Percentiles rank a stretch among this genome's conserved stretches.
Conservation (phyloP, 92 coral and sea anemone species). For the Ricordea florida region DNA sequence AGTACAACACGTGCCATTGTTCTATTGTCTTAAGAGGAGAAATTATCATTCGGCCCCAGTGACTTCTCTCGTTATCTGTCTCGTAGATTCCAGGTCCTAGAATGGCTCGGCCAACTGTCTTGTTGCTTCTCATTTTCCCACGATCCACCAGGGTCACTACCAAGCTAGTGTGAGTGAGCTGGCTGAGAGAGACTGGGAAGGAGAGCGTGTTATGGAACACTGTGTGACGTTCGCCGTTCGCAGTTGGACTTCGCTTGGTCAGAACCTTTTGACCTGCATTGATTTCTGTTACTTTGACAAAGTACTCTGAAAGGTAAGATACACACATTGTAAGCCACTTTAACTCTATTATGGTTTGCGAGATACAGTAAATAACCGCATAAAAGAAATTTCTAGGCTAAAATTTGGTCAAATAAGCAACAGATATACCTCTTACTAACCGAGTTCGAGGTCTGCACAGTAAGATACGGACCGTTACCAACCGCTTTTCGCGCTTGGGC, state of each 20-base stretch:
- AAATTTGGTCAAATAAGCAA: too few relatives aligned
- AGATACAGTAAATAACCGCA: too few relatives aligned
- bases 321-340: background rate
- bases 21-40: slow-evolving; percentile 35
- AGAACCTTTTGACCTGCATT: slow-evolving; percentile 49
- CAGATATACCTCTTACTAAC: too few relatives aligned
- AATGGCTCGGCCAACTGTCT: slow-evolving; percentile 67
- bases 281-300: slow-evolving; percentile 68
- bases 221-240: slow-evolving; percentile 58
- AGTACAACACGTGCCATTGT: slow-evolving; percentile 67
- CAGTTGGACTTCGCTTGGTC: slow-evolving; percentile 58
- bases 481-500: too few relatives aligned
- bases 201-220: slow-evolving; percentile 46
- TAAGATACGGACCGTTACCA: too few relatives aligned
- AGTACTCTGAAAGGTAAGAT: slow-evolving; percentile 49
- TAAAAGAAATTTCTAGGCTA: too few relatives aligned
- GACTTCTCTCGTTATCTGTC: slow-evolving; percentile 63
- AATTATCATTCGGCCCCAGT: slow-evolving; percentile 81
- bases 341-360: too few relatives aligned
- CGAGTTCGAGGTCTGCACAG: too few relatives aligned
- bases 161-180: slow-evolving; percentile 69
- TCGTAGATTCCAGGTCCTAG: slow-evolving; percentile 66
- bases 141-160: slow-evolving; percentile 67
- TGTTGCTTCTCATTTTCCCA: slow-evolving; percentile 58
- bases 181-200: slow-evolving; percentile 41